These are phyloP conservation scores for Halcyon malimbica DNA, from an alignment of 2,113 vertebrate genomes.

Conservation along the genomic window DNA sequence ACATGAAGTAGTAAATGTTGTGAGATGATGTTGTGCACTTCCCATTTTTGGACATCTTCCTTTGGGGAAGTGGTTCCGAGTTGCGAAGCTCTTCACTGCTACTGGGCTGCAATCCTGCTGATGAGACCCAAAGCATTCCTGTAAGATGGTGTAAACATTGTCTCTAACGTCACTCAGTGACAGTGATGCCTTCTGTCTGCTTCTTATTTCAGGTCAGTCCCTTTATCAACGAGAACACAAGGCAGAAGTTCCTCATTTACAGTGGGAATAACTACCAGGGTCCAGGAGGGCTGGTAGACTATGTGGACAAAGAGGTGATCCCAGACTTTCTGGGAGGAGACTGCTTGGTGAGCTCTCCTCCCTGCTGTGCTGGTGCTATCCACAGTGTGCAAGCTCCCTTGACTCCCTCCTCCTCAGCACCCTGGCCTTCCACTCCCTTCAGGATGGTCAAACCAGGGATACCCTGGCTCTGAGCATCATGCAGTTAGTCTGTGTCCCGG, in stretches of 20 bases:
- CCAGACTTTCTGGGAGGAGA: slow-evolving; percentile 87
- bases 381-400: background rate
- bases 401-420: background rate
- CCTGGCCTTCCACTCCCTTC: background rate
- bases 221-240: slow-evolving; percentile 87
- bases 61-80: background rate
- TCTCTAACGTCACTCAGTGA: background rate
- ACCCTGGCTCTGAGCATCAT: background rate
- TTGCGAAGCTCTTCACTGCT: background rate
- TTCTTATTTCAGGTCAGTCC: slow-evolving; percentile 78
- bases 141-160: background rate
- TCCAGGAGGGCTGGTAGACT: slow-evolving; percentile 83
- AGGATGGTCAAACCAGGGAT: background rate
- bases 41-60: background rate
- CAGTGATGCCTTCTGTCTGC: background rate
- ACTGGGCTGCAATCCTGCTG: background rate
- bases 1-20: background rate
- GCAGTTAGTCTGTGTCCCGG: no score
- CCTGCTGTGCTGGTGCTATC: background rate
- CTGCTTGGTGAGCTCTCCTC: slow-evolving; percentile 78
- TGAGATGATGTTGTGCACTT: background rate
- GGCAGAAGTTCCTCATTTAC: slow-evolving; percentile 86
- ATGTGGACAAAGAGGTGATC: slow-evolving; percentile 82
- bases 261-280: slow-evolving; percentile 86
- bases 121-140: fast-evolving